These are phyloP conservation scores for Neosilurus hyrtlii DNA, from an alignment of 2,797 vertebrate genomes.

Conservation along the genomic window DNA sequence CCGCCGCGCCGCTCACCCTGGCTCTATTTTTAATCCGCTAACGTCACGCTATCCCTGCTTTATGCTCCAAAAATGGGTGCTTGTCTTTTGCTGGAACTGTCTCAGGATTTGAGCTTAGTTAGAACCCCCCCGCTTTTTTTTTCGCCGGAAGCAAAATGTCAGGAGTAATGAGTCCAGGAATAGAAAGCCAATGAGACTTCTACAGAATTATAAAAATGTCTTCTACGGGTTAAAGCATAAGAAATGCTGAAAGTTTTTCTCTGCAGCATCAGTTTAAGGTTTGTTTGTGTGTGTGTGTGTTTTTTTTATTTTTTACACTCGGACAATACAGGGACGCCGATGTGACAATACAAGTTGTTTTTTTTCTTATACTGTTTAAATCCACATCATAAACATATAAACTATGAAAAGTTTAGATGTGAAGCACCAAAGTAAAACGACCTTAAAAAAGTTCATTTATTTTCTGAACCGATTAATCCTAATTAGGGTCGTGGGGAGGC, in stretches of 20 bases:
- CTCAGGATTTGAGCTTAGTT: neutral
- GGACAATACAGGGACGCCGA: neutral
- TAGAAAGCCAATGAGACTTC: neutral
- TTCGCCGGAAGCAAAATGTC: constrained; percentile 6
- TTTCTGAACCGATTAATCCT: no score
- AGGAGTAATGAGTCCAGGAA: constrained; percentile 12
- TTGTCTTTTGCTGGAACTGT: constrained; percentile 1
- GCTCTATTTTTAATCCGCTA: constrained; percentile 20
- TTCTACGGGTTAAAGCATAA: neutral
- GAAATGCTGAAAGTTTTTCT: neutral
- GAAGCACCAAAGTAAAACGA: no score
- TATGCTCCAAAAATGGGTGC: constrained; percentile 9
- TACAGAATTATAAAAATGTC: neutral
- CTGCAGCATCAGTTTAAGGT: neutral
- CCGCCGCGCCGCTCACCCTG: constrained; percentile 2
- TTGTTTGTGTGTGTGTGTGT: no score
- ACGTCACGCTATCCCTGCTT: constrained; percentile 7
- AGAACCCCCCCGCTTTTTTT: neutral
- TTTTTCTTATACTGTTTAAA: no score
- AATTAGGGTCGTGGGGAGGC: no score
- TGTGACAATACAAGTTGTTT: neutral
- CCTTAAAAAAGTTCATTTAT: no score
- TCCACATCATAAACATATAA: no score
- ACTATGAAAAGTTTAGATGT: no score
- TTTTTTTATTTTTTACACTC: neutral